Percentiles rank a stretch among this genome's conserved stretches.
Evolutionary conservation across 2,888 invertebrate species (phyloP).

Genomic region (Rotaria sp.): DNA sequence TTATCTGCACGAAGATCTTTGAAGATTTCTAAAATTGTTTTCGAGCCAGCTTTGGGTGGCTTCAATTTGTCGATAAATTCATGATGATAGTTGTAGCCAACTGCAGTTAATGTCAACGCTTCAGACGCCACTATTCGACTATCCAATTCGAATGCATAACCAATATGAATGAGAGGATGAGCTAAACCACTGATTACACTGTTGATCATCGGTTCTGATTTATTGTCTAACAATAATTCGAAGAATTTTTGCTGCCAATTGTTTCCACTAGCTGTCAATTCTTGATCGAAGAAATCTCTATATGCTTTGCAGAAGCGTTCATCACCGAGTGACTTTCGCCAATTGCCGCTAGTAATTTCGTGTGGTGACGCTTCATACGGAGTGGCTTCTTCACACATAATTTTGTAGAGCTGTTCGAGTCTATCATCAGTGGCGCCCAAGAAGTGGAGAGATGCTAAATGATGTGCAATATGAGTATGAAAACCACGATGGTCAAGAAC

Average conservation of each 20-base stretch:
- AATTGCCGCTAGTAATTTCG: neutral
- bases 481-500: neutral
- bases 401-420: neutral
- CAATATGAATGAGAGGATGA: slow-evolving; percentile 22
- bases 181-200: neutral
- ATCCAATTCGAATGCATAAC: neutral
- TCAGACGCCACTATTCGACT: neutral
- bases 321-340: neutral
- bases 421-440: neutral
- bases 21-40: neutral
- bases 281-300: slow-evolving; percentile 3
- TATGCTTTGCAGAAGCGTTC: neutral
- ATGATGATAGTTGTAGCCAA: neutral
- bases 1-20: slow-evolving; percentile 5
- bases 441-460: neutral
- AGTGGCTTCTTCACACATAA: neutral
- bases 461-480: neutral
- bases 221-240: neutral
- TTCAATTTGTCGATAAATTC: slow-evolving; percentile 10
- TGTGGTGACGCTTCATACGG: neutral
- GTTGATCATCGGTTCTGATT: neutral
- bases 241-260: neutral
- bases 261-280: neutral
- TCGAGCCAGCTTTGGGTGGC: neutral
- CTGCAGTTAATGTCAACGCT: neutral